These are phyloP conservation scores for Oligia fasciuncula DNA, from an alignment of 2,888 invertebrate genomes.

Conservation along the genomic window DNA sequence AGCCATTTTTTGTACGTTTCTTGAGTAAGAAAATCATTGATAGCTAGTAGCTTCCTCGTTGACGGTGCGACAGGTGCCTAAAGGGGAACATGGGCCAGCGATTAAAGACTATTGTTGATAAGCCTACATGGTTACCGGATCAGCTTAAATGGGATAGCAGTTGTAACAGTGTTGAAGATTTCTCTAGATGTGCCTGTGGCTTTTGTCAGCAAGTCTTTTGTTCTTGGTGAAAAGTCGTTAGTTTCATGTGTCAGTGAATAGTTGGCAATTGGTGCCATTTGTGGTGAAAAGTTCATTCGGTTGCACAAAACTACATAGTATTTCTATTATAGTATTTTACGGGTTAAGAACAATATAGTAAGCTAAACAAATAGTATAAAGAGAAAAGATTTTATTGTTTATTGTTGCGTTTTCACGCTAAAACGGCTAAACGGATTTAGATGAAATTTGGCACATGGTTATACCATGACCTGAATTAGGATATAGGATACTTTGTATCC, in stretches of 20 bases:
- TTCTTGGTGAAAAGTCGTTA: neutral
- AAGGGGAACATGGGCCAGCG: neutral
- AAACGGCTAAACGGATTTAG: too few species aligned
- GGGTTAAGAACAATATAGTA: neutral
- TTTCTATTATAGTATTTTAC: neutral
- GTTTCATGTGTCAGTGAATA: neutral
- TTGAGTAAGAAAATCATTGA: neutral
- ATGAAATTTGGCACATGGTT: too few species aligned
- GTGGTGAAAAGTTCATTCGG: neutral
- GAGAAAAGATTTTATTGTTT: too few species aligned
- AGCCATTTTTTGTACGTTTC: neutral
- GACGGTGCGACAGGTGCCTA: neutral
- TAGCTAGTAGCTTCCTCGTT: neutral
- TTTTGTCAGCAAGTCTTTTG: neutral
- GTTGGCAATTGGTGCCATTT: neutral
- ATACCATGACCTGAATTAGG: too few species aligned
- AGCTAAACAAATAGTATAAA: neutral
- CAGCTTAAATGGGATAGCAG: conserved; percentile 16
- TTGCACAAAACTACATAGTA: neutral
- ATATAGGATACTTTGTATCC: too few species aligned
- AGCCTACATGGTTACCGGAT: conserved; percentile 28
- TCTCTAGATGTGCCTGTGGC: neutral
- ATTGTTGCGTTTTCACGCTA: too few species aligned
- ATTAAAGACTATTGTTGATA: conserved; percentile 48
- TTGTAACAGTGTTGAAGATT: neutral